Conservation (phyloP, 2,113 vertebrate genomes). For the Vulpes vulpes region DNA sequence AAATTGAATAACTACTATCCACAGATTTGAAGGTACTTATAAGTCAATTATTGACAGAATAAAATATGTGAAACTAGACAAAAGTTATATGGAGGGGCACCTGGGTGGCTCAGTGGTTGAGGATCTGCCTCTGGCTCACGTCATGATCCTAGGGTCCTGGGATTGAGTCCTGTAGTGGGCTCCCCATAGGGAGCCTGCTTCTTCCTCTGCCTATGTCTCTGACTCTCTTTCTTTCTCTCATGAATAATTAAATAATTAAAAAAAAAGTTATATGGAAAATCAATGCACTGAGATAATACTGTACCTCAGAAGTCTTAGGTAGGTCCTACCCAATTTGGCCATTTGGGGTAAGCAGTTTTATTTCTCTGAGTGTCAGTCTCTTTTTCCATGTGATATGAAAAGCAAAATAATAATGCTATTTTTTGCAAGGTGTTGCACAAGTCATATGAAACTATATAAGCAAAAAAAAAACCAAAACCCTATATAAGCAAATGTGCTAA, state of each 20-base stretch:
- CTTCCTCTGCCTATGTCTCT: no score
- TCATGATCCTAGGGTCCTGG: no score
- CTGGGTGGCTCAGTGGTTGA: no score
- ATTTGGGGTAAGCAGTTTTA: background rate
- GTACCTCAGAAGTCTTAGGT: background rate
- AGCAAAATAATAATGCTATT: background rate
- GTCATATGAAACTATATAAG: background rate
- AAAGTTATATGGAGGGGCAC: background rate
- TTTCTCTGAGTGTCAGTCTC: background rate
- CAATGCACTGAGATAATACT: background rate
- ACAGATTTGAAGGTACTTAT: background rate
- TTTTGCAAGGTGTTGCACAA: background rate
- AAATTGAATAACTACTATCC: background rate
- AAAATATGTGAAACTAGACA: background rate
- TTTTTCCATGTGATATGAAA: background rate
- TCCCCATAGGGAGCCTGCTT: no score
- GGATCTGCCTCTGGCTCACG: no score
- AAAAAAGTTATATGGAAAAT: background rate
- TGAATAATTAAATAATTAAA: no score
- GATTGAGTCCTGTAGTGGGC: no score
- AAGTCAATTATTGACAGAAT: background rate
- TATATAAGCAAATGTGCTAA: conserved; percentile 19
- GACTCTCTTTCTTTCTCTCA: no score
- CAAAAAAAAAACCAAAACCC: background rate
- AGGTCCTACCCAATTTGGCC: background rate